Conservation (phyloP, 23 tunicate species). For the Diplosoma virens region DNA sequence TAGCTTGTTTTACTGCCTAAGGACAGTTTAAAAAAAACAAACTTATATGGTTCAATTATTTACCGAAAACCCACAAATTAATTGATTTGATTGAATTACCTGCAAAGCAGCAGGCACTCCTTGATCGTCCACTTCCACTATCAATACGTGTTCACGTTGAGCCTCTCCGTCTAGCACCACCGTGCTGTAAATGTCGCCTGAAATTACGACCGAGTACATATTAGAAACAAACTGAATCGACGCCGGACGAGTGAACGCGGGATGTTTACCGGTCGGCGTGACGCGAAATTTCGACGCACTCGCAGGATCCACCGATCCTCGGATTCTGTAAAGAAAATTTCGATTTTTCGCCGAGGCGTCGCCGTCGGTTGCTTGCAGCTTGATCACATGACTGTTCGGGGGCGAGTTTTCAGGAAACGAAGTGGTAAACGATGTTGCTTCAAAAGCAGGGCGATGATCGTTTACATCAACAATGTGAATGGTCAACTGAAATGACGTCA, state of each 20-base stretch:
- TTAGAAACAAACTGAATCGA: too few relatives aligned
- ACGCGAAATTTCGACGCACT: conserved; percentile 30
- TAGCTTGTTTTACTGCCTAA: too few relatives aligned
- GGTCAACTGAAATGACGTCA: conserved; percentile 31
- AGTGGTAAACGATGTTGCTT: conserved; percentile 2
- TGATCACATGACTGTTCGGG: conserved; percentile 15
- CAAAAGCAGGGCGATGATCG: conserved; percentile 56
- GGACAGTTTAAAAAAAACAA: too few relatives aligned
- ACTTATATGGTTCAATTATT: too few relatives aligned
- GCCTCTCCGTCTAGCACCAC: conserved; percentile 35
- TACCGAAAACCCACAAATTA: too few relatives aligned
- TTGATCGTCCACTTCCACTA: conserved; percentile 56
- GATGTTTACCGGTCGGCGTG: conserved; percentile 11
- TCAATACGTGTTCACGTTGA: conserved; percentile 36
- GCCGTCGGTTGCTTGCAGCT: conserved; percentile 41
- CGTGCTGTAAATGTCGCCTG: conserved; percentile 40
- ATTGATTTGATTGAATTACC: conserved; percentile 37
- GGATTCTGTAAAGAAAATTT: conserved; percentile 33
- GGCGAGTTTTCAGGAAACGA: conserved; percentile 37
- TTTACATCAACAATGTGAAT: conserved; percentile 46
- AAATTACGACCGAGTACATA: too few relatives aligned
- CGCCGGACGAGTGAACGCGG: too few relatives aligned
- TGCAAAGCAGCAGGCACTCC: conserved; percentile 49
- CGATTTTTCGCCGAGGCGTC: conserved; percentile 35
- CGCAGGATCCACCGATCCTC: conserved; percentile 2